These are phyloP conservation scores for Indicator indicator DNA, from an alignment of 2,113 vertebrate species.

Conservation along the genomic window DNA sequence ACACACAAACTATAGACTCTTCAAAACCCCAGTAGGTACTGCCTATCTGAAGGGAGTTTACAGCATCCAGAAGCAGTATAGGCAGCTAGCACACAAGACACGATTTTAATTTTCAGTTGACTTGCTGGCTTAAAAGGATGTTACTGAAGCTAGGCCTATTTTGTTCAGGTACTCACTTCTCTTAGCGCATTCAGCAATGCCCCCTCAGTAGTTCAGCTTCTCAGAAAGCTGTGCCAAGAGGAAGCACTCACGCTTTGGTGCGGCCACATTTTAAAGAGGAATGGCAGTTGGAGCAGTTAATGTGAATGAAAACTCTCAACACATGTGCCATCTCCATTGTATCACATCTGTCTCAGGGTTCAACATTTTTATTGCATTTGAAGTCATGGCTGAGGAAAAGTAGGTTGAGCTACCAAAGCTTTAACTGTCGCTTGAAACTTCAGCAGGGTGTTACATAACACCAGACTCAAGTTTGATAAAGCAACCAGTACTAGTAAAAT, in stretches of 20 bases:
- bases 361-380: rapidly evolving
- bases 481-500: background rate
- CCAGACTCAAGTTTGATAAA: background rate
- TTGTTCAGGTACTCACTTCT: background rate
- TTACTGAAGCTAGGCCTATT: background rate
- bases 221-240: background rate
- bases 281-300: background rate
- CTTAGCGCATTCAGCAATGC: background rate
- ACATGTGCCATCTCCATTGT: rapidly evolving
- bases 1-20: background rate
- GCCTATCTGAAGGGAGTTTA: background rate
- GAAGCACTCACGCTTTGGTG: background rate
- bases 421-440: background rate
- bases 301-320: background rate
- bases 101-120: background rate
- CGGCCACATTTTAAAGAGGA: background rate
- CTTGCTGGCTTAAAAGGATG: background rate
- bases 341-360: background rate
- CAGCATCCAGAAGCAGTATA: background rate
- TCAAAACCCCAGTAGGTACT: background rate
- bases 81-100: background rate
- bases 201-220: background rate
- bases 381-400: background rate
- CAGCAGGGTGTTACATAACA: background rate
- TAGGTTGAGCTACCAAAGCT: background rate